Percentiles rank a stretch among this genome's conserved stretches.
phyloP scores from a whole-genome alignment of 2,888 invertebrate species.

The Stenodera caucasica region DNA sequence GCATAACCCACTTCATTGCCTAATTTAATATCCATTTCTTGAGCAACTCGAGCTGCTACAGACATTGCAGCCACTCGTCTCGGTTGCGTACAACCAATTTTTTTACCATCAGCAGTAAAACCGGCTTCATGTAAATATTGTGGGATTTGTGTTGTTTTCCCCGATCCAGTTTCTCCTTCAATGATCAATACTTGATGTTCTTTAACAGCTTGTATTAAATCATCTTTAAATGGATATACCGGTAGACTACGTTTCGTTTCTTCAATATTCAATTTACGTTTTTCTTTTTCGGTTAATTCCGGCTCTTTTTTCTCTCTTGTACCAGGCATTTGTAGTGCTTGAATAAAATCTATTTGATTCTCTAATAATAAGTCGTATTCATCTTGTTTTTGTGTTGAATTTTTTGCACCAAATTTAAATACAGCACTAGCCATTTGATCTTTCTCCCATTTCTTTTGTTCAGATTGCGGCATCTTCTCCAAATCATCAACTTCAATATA shows the following conservation, averaged over 20 bases:
- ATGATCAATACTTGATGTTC: slow-evolving; percentile 89
- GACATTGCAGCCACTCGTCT: slow-evolving; percentile 97
- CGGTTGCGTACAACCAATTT: slow-evolving; percentile 96
- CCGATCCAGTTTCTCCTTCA: slow-evolving; percentile 78
- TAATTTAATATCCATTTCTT: slow-evolving; percentile 89
- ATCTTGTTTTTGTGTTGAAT: slow-evolving; percentile 66
- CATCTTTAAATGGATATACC: slow-evolving; percentile 88
- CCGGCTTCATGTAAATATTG: slow-evolving; percentile 97
- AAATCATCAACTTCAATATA: slow-evolving; percentile 85
- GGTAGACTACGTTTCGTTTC: slow-evolving; percentile 93
- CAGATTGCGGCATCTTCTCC: slow-evolving; percentile 81
- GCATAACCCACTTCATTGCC: slow-evolving; percentile 98
- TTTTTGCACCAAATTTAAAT: slow-evolving; percentile 91
- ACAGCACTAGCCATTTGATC: slow-evolving; percentile 93
- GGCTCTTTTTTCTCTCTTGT: slow-evolving; percentile 60
- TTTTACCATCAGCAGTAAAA: slow-evolving; percentile 70
- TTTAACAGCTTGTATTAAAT: slow-evolving; percentile 87
- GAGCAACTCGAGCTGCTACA: slow-evolving; percentile 89
- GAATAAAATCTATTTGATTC: slow-evolving; percentile 97
- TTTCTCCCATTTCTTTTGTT: slow-evolving; percentile 95
- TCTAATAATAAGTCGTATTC: slow-evolving; percentile 93
- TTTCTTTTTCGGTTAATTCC: slow-evolving; percentile 68
- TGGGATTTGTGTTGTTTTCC: slow-evolving; percentile 98
- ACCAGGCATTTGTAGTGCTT: slow-evolving; percentile 81
- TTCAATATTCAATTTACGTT: slow-evolving; percentile 77